Evolutionary conservation across 2,888 invertebrate genomes (phyloP), one percentile per base, ranked within the genome.

Genomic region (Pachliopta kotzebuea): DNA sequence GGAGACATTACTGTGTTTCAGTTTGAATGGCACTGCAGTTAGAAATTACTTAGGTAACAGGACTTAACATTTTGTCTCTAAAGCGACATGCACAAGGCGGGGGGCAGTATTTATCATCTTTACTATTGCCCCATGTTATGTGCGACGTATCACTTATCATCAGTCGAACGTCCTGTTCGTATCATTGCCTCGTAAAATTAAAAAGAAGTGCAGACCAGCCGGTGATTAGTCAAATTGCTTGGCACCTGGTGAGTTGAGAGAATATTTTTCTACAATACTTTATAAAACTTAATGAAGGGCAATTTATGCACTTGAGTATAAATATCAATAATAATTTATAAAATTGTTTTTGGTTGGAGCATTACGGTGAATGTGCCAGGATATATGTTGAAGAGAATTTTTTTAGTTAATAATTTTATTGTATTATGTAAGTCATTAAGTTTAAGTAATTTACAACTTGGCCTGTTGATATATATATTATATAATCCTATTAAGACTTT

Each of bases 361-460:
- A 85, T 84, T 83, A 81, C 84, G 86, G 88, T 88, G 83, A 81
- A 85, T 74, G 88, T 89, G 90, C 90, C 90, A 89, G 88, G 37
- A 37, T 37, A 89, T 86, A 88, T 89, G 89, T 90, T 90, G 87
- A 88, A 87, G 86, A 90, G 79, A 89, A 86, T 89, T 91, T 37
- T 37, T 37, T 91, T 90, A 91, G 91, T 91, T 91, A 88, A 85
- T 90, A 90, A 90, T 88, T 90, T 90, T 90, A 90, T 90, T 90
- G 85, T 90, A 90, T 89, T 89, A 83, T 90, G 86, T 90, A 90
- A 90, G 91, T 90, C 89, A 91, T 91, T 90, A 90, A 90, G 90
- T 91, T 92, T 90, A 91, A 92, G 90, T 90, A 90, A 92, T 90
- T 90, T 90, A 92, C 91, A 90, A 90, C 88, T 90, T 88, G 90